phyloP scores from a whole-genome alignment of 2,888 invertebrate genomes.

The Archaeoteleia sp. region DNA sequence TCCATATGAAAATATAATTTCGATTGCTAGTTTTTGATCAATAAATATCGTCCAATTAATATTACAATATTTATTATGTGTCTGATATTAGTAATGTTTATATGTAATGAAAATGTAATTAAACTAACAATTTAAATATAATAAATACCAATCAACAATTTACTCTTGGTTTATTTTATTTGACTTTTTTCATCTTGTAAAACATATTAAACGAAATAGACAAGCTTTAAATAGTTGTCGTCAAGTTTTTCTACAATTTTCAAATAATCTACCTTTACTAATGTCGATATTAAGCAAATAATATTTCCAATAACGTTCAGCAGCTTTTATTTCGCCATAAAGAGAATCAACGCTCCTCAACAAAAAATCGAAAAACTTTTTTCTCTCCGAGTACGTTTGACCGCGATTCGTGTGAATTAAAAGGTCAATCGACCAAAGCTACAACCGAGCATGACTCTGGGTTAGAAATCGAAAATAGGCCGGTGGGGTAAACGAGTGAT shows the following conservation, averaged over 20 bases:
- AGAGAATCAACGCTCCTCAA: conserved; percentile 34
- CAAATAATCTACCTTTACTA: conserved; percentile 36
- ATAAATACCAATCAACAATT: too few relatives aligned
- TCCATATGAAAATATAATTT: too few relatives aligned
- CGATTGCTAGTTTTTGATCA: too few relatives aligned
- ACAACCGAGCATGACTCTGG: conserved; percentile 28
- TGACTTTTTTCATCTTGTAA: too few relatives aligned
- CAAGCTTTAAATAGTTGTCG: not conserved
- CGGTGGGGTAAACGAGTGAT: conserved; percentile 34
- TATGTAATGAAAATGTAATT: too few relatives aligned
- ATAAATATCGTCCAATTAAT: too few relatives aligned
- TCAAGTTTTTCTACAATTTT: not conserved
- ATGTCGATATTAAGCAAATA: conserved; percentile 44
- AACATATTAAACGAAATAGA: not conserved
- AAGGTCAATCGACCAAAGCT: conserved; percentile 50
- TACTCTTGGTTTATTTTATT: too few relatives aligned
- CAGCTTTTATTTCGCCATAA: conserved; percentile 33
- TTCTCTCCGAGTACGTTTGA: conserved; percentile 38
- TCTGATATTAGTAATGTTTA: too few relatives aligned
- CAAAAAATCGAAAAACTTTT: conserved; percentile 37
- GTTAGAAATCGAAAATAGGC: conserved; percentile 47
- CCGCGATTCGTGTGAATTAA: conserved; percentile 50
- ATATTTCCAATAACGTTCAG: conserved; percentile 33
- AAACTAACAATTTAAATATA: too few relatives aligned
- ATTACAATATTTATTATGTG: too few relatives aligned